These are phyloP conservation scores for Drosophila pandora DNA, from an alignment of 1,140 invertebrate species.

Conservation along the genomic window DNA sequence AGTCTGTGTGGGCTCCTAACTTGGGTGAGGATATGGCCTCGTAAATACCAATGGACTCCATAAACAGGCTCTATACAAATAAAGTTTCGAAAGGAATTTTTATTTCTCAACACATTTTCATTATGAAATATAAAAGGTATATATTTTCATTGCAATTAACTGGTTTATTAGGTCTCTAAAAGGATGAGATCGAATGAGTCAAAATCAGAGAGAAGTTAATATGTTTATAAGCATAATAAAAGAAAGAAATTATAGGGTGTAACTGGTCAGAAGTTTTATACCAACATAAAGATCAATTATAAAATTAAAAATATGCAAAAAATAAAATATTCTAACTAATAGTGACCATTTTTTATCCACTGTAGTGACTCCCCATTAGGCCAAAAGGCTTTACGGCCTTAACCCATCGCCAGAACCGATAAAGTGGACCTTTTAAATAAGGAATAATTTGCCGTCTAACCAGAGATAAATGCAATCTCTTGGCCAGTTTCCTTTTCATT, in stretches of 20 bases:
- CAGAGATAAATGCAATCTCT: constrained; percentile 61
- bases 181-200: background rate
- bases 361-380: constrained; percentile 57
- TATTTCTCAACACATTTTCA: background rate
- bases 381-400: constrained; percentile 18
- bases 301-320: too few relatives aligned
- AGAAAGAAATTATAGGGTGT: too few relatives aligned
- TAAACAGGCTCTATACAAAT: constrained; percentile 28
- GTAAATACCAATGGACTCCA: constrained; percentile 34
- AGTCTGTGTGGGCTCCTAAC: constrained; percentile 1
- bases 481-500: background rate
- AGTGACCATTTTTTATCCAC: constrained; percentile 18
- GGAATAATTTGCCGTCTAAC: constrained; percentile 51
- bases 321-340: background rate
- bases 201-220: background rate
- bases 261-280: too few relatives aligned
- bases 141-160: background rate
- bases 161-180: constrained; percentile 3
- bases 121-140: background rate
- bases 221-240: background rate
- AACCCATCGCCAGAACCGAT: constrained; percentile 45
- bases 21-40: constrained; percentile 21
- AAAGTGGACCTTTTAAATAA: constrained; percentile 57
- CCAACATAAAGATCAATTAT: too few relatives aligned
- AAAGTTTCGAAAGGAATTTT: constrained; percentile 22